Evolutionary conservation across 2,888 invertebrate species (phyloP).

Genomic region (Chelonus formosanus): DNA sequence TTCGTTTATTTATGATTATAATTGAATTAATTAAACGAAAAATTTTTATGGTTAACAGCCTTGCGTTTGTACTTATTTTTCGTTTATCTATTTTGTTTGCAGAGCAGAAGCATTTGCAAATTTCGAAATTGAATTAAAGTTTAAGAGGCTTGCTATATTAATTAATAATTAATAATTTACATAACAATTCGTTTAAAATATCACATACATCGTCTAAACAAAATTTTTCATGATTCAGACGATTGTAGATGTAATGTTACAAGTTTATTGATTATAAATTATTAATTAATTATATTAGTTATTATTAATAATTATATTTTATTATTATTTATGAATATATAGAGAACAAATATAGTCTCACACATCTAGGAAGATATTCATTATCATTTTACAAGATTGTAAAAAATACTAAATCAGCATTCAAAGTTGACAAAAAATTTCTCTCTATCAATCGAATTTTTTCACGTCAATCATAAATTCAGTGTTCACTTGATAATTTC

Average conservation of each 20-base stretch:
- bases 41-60: constrained; percentile 23
- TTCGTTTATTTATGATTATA: too few relatives aligned
- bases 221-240: constrained; percentile 4
- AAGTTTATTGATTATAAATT: background rate
- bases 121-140: constrained; percentile 16
- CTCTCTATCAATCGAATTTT: too few relatives aligned
- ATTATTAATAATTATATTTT: too few relatives aligned
- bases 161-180: background rate
- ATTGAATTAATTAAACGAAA: constrained; percentile 2
- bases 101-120: constrained; percentile 29
- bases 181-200: constrained; percentile 12
- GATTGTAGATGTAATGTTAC: constrained; percentile 10
- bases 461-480: too few relatives aligned
- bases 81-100: constrained; percentile 14
- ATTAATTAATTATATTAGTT: too few relatives aligned
- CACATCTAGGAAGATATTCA: too few relatives aligned
- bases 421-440: too few relatives aligned
- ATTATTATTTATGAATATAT: too few relatives aligned
- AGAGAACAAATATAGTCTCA: too few relatives aligned
- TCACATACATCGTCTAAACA: constrained; percentile 12
- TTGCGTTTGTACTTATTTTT: constrained; percentile 41
- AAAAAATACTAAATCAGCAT: too few relatives aligned
- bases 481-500: too few relatives aligned
- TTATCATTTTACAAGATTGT: too few relatives aligned
- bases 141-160: constrained; percentile 7